Evolutionary conservation across 2,797 vertebrate species (phyloP), one percentile per base, ranked within the genome.

Genomic region (Pangasius djambal): DNA sequence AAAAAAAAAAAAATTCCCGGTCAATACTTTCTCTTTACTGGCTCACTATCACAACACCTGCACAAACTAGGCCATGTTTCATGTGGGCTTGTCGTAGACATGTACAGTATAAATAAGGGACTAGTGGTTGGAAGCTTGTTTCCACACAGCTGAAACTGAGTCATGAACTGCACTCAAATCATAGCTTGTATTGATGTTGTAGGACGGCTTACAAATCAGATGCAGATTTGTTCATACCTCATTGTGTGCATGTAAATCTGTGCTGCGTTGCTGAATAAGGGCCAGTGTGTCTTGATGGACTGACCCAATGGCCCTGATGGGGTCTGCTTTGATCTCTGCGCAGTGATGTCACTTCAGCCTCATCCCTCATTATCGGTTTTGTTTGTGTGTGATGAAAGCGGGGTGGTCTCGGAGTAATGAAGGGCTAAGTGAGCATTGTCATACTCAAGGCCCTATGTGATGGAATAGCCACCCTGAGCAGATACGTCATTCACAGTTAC

Each of bases 401-500:
- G 88, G 84, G 88, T 92, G 90, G 92, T 93, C 92, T 93, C 84
- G 90, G 89, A 91, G 92, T 95, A 96, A 95, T 94, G 93, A 94
- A 94, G 95, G 93, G 83, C 88, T 87, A 92, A 93, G 93, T 93
- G 91, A 93, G 92, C 84, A 93, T 92, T 87, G 75, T 92, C 94
- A 93, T 94, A 93, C 94, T 93, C 93, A 92, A 94, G 93, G 93
- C 95, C 95, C 95, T 96, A 95, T 95, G 94, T 94, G 94, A 95
- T 95, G 93, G 94, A 94, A 94, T 94, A 95, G 55, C 95, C 94
- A 95, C 93, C 94, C 92, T 92, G 83, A 93, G 93, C 94, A 93
- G 92, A 94, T 94, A 90, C 95, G 94, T 94, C 94, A 95, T 95
- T 95, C 93, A 90, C 94, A 92, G 95, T 95, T 93, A 94, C 94